A percentile compares a stretch with the other conserved stretches of the same genome.
Conservation (phyloP, 2,113 vertebrate genomes). For the Coracopsis vasa region DNA sequence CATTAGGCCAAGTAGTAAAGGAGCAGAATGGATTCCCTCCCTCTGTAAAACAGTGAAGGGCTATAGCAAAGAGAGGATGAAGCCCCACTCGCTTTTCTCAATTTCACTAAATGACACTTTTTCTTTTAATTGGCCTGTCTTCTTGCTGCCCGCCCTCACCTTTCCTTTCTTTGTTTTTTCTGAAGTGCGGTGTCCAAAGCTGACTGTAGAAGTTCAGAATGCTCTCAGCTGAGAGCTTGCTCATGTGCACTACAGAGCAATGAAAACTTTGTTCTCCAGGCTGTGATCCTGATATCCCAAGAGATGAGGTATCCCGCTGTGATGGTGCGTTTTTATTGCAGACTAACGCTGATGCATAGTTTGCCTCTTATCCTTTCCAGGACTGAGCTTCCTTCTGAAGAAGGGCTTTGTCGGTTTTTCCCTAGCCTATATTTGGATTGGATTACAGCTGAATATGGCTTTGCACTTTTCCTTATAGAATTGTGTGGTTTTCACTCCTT, state of each 20-base stretch:
- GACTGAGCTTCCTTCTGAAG: neutral
- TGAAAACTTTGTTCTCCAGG: neutral
- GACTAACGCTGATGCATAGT: neutral
- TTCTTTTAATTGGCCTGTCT: neutral
- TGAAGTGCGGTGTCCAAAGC: neutral
- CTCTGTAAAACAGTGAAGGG: neutral
- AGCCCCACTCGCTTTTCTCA: rapidly evolving
- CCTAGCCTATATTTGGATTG: neutral
- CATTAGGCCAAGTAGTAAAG: neutral
- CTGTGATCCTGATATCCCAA: neutral
- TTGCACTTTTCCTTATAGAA: neutral
- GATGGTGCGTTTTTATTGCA: neutral
- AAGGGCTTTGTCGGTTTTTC: neutral
- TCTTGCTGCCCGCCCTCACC: neutral
- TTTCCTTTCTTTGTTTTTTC: neutral
- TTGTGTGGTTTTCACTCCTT: neutral
- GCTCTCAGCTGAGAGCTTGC: neutral
- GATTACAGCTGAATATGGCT: neutral
- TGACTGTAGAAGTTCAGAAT: neutral
- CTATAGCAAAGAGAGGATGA: neutral
- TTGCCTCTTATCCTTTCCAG: neutral
- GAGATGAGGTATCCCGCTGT: neutral
- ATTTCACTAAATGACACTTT: neutral
- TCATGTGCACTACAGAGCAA: neutral
- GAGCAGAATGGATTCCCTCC: neutral